Evolutionary conservation across 2,888 invertebrate genomes (phyloP).

Genomic region (Neria commutata): DNA sequence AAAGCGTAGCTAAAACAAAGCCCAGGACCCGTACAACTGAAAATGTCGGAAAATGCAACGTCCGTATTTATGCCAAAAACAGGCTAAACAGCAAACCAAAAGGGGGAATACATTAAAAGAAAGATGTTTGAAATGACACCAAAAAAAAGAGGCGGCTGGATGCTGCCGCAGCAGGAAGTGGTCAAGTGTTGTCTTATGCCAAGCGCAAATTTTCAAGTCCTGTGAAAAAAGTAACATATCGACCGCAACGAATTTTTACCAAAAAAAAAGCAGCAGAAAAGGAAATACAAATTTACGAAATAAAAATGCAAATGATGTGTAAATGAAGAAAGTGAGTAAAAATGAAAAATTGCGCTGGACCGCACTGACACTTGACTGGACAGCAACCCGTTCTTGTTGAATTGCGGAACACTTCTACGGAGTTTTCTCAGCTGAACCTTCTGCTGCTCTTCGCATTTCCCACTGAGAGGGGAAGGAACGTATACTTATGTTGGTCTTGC

Average conservation of each 20-base stretch:
- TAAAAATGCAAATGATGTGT: constrained; percentile 48
- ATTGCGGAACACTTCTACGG: no score
- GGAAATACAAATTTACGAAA: constrained; percentile 44
- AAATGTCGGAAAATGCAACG: not conserved
- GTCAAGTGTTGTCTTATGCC: constrained; percentile 29
- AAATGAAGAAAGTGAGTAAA: not conserved
- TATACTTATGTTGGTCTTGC: not conserved
- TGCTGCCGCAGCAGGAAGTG: no score
- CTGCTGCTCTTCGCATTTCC: no score
- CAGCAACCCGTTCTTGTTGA: not conserved
- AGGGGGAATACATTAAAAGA: not conserved
- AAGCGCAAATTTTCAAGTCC: not conserved
- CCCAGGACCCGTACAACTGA: constrained; percentile 9
- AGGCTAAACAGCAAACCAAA: not conserved
- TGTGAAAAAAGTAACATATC: not conserved
- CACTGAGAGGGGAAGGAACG: not conserved
- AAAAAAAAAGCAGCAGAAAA: constrained; percentile 43
- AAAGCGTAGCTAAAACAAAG: constrained; percentile 22
- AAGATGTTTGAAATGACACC: no score
- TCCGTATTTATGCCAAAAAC: not conserved
- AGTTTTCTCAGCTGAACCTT: no score
- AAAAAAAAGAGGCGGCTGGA: no score
- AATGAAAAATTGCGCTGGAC: not conserved
- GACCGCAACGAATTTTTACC: constrained; percentile 51
- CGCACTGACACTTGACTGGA: not conserved